Evolutionary conservation across 2,797 vertebrate genomes (phyloP).

Genomic region (Helarctos malayanus): DNA sequence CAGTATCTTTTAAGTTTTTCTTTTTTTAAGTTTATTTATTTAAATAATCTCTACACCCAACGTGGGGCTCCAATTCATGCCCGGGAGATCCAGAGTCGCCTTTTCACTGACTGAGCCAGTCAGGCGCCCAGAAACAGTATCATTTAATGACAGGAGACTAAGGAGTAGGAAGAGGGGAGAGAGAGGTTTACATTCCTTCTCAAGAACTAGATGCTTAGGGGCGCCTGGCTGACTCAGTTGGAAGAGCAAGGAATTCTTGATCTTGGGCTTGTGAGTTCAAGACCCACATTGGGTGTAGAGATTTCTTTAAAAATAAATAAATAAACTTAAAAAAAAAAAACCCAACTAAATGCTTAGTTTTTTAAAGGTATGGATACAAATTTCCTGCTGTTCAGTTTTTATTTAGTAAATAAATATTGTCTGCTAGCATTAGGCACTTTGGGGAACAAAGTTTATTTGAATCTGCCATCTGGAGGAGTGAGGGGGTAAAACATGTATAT

Average conservation of each 20-base stretch:
- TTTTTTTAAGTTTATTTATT: too few species aligned
- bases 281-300: too few species aligned
- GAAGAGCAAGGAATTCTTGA: too few species aligned
- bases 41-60: too few species aligned
- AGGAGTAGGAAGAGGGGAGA: neutral
- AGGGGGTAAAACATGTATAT: neutral
- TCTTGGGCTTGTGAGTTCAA: too few species aligned
- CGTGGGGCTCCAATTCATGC: too few species aligned
- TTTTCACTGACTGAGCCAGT: too few species aligned
- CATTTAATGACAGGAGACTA: neutral
- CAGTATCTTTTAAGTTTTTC: neutral
- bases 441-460: neutral
- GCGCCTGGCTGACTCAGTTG: too few species aligned
- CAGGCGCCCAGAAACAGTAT: neutral
- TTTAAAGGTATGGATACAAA: neutral
- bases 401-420: neutral
- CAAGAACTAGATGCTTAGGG: neutral
- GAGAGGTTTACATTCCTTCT: neutral
- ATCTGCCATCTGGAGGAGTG: neutral
- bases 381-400: neutral
- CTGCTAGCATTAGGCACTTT: neutral
- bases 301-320: too few species aligned
- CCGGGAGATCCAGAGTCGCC: too few species aligned
- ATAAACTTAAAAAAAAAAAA: too few species aligned
- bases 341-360: neutral